Evolutionary conservation across 1,140 invertebrate genomes (phyloP).

Genomic region (Mya arenaria): DNA sequence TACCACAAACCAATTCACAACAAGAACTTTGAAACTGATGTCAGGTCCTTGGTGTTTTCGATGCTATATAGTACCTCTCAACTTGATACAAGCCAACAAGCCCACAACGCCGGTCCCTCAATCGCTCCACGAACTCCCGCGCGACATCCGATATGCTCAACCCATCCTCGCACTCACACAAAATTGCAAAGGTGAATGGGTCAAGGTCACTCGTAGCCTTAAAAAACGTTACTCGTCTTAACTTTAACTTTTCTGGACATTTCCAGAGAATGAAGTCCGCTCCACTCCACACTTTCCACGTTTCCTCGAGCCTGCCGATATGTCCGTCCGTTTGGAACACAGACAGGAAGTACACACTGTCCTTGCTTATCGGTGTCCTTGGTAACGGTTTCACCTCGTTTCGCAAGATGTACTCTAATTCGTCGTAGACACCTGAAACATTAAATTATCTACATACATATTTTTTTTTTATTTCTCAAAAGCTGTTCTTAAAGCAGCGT

Average conservation of each 20-base stretch:
- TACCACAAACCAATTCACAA: too few species aligned
- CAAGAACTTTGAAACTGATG: too few species aligned
- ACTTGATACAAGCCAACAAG: slow-evolving; percentile 70
- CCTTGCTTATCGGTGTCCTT: slow-evolving; percentile 66
- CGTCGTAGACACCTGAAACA: slow-evolving; percentile 65
- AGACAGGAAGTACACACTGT: slow-evolving; percentile 69
- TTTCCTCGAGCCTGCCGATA: slow-evolving; percentile 62
- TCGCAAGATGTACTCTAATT: slow-evolving; percentile 64
- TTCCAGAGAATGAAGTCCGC: slow-evolving; percentile 71
- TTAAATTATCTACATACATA: neutral
- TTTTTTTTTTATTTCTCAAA: too few species aligned
- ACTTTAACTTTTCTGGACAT: slow-evolving; percentile 66
- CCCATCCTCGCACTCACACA: slow-evolving; percentile 71
- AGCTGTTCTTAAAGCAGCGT: too few species aligned
- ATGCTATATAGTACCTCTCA: slow-evolving; percentile 70
- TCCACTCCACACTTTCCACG: slow-evolving; percentile 72
- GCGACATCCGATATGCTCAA: slow-evolving; percentile 62
- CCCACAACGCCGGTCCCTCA: slow-evolving; percentile 67
- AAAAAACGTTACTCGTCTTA: slow-evolving; percentile 69
- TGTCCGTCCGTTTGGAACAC: slow-evolving; percentile 68
- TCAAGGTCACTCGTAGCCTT: slow-evolving; percentile 53
- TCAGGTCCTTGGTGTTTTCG: slow-evolving; percentile 30
- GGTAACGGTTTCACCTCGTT: slow-evolving; percentile 65
- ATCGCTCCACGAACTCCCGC: slow-evolving; percentile 65
- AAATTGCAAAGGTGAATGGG: slow-evolving; percentile 62